Evolutionary conservation across 2,888 invertebrate genomes (phyloP).

Genomic region (Rhamnusium bicolor): DNA sequence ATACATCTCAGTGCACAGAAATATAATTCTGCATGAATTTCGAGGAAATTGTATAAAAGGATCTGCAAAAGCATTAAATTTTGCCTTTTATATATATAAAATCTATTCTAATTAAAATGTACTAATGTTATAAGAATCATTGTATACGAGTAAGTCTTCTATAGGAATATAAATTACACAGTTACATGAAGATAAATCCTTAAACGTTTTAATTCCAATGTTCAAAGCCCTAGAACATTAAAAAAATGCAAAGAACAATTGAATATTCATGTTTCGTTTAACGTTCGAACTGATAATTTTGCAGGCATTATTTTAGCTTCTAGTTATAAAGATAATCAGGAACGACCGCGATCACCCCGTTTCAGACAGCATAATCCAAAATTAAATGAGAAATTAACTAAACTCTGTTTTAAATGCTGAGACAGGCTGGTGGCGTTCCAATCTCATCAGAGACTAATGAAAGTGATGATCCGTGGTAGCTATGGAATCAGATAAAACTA

Average conservation of each 20-base stretch:
- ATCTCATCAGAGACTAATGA: constrained; percentile 44
- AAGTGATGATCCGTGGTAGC: constrained; percentile 53
- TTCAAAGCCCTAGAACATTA: no score
- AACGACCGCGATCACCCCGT: not conserved
- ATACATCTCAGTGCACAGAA: not conserved
- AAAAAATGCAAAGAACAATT: no score
- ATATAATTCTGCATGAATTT: constrained; percentile 2
- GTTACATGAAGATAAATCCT: no score
- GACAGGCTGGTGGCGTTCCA: constrained; percentile 35
- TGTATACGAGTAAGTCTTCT: no score
- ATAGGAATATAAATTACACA: no score
- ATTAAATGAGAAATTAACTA: constrained; percentile 31
- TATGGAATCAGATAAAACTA: constrained; percentile 50
- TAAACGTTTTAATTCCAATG: no score
- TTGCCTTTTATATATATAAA: not conserved
- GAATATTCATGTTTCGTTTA: not conserved
- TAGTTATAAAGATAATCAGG: not conserved
- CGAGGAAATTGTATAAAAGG: not conserved
- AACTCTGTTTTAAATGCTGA: constrained; percentile 29
- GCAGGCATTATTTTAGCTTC: not conserved
- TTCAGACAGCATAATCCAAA: constrained; percentile 5
- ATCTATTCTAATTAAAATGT: no score
- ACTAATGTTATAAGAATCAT: no score
- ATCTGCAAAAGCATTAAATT: constrained; percentile 7
- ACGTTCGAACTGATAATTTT: not conserved